A percentile compares a stretch with the other conserved stretches of the same genome.
Conservation (phyloP, 2,888 invertebrate genomes). For the Saturnia pavonia region DNA sequence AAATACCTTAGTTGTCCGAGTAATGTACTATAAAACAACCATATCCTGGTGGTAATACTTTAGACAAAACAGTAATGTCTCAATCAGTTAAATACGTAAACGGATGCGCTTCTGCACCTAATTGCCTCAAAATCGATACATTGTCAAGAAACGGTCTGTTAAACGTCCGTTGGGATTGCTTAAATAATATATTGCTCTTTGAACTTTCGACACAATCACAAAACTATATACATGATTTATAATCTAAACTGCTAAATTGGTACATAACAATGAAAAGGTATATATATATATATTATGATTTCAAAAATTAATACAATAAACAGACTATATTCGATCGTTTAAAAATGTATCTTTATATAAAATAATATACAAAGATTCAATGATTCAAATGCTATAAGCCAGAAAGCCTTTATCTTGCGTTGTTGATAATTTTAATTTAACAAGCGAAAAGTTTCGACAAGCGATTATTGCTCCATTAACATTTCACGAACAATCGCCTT, state of each 20-base stretch:
- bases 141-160: constrained; percentile 56
- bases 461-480: constrained; percentile 25
- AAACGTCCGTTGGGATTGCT: constrained; percentile 48
- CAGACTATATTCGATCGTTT: background rate
- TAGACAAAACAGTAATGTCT: constrained; percentile 57
- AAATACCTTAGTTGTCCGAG: too few species aligned
- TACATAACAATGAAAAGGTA: background rate
- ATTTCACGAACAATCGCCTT: constrained; percentile 30
- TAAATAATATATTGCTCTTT: constrained; percentile 42
- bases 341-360: too few species aligned
- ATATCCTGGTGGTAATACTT: constrained; percentile 22
- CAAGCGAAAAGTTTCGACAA: constrained; percentile 21
- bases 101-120: constrained; percentile 70
- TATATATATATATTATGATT: background rate
- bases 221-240: background rate
- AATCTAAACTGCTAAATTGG: background rate
- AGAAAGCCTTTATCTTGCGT: constrained; percentile 3
- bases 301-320: background rate
- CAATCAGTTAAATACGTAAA: constrained; percentile 73
- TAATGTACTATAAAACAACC: too few species aligned
- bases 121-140: constrained; percentile 75
- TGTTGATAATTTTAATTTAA: constrained; percentile 15
- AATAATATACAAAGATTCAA: background rate
- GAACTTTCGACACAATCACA: constrained; percentile 40
- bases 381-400: background rate